Evolutionary conservation across 2,888 invertebrate genomes (phyloP).

Genomic region (Acronicta leporina): DNA sequence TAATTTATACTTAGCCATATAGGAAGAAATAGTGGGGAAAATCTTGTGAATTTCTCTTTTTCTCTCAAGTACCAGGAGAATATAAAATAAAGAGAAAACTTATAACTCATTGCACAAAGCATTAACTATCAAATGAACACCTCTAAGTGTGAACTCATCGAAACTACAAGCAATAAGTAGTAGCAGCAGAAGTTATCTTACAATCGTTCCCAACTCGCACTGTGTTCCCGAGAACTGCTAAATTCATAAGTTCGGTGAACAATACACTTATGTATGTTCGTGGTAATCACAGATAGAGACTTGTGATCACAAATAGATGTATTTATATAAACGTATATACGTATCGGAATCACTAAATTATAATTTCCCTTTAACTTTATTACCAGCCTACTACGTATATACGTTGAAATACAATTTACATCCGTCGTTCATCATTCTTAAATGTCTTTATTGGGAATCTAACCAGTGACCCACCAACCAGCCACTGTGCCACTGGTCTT

Average conservation of each 20-base stretch:
- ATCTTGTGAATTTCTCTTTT: no score
- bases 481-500: no score
- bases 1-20: no score
- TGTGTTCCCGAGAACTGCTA: constrained; percentile 29
- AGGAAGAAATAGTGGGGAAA: no score
- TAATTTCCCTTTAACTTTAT: no score
- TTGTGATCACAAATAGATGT: not conserved
- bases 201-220: constrained; percentile 47
- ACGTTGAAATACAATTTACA: no score
- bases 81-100: constrained; percentile 8
- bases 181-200: constrained; percentile 44
- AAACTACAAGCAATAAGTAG: constrained; percentile 45
- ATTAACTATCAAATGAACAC: constrained; percentile 52
- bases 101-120: constrained; percentile 17
- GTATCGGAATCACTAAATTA: no score
- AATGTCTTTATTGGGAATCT: no score
- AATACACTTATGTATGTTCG: constrained; percentile 16
- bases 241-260: constrained; percentile 37
- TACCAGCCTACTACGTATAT: no score
- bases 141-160: constrained; percentile 48
- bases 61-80: not conserved
- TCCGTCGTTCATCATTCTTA: no score
- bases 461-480: no score
- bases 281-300: constrained; percentile 11
- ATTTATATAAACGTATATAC: no score